Evolutionary conservation across 2,888 invertebrate species (phyloP).

Genomic region (Melipona bicolor): DNA sequence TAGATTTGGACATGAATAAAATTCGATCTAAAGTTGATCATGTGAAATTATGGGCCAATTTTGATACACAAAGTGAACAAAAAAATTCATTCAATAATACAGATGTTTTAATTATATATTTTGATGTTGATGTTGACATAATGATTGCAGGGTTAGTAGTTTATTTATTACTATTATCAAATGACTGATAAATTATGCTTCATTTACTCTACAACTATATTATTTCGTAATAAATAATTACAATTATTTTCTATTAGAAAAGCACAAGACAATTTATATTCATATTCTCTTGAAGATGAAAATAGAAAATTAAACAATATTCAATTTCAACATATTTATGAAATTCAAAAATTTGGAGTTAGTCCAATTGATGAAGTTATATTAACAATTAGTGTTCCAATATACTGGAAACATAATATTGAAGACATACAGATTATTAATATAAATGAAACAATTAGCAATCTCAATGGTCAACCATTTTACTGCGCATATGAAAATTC

Average conservation of each 20-base stretch:
- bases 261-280: slow-evolving; percentile 80
- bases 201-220: background rate
- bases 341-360: slow-evolving; percentile 80
- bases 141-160: slow-evolving; percentile 82
- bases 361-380: slow-evolving; percentile 82
- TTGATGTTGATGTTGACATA: slow-evolving; percentile 80
- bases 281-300: slow-evolving; percentile 76
- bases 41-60: slow-evolving; percentile 73
- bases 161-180: background rate
- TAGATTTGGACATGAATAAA: slow-evolving; percentile 74
- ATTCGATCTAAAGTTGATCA: slow-evolving; percentile 65
- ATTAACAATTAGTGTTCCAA: slow-evolving; percentile 81
- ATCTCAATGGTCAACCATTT: slow-evolving; percentile 67
- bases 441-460: slow-evolving; percentile 64
- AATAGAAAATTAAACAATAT: slow-evolving; percentile 74
- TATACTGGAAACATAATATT: slow-evolving; percentile 50
- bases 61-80: slow-evolving; percentile 82
- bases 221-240: background rate
- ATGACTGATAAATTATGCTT: background rate
- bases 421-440: slow-evolving; percentile 65
- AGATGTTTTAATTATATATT: slow-evolving; percentile 72
- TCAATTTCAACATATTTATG: slow-evolving; percentile 78
- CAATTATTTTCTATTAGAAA: slow-evolving; percentile 72
- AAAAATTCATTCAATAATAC: slow-evolving; percentile 66
- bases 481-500: slow-evolving; percentile 49